Conservation (phyloP, 2,113 vertebrate genomes). For the Lophochroa leadbeateri region DNA sequence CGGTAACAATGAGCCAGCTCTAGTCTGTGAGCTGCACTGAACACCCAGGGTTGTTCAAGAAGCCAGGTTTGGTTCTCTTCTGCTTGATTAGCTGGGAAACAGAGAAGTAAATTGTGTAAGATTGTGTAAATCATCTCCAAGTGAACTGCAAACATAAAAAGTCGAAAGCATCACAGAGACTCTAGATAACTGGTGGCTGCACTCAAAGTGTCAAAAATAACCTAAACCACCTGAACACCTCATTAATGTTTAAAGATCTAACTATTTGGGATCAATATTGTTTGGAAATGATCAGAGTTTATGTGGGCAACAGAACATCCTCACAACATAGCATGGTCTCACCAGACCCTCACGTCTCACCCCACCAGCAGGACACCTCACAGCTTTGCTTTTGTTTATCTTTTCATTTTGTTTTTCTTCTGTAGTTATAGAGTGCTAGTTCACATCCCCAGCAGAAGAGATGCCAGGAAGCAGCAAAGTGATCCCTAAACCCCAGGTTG, state of each 20-base stretch:
- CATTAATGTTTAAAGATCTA: neutral
- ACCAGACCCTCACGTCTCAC: neutral
- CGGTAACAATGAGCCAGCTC: neutral
- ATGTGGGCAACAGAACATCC: neutral
- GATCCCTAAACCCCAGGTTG: neutral
- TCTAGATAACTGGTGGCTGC: neutral
- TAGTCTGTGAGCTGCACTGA: neutral
- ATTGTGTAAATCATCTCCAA: neutral
- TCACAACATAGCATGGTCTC: neutral
- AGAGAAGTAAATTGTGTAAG: neutral
- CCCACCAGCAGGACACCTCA: neutral
- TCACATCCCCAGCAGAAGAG: neutral
- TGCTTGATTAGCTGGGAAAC: neutral
- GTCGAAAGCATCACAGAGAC: neutral
- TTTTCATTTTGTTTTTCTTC: neutral
- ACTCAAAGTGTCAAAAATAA: neutral
- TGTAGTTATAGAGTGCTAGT: accelerated
- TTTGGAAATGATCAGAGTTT: neutral
- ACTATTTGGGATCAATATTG: neutral
- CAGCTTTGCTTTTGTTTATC: neutral
- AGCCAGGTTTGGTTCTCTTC: neutral
- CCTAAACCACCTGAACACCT: neutral
- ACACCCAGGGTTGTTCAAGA: accelerated
- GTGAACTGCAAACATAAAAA: neutral
- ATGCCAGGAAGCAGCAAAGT: neutral